phyloP scores from a whole-genome alignment of 2,888 invertebrate species.

The Sinodicranocentrus sp. region DNA sequence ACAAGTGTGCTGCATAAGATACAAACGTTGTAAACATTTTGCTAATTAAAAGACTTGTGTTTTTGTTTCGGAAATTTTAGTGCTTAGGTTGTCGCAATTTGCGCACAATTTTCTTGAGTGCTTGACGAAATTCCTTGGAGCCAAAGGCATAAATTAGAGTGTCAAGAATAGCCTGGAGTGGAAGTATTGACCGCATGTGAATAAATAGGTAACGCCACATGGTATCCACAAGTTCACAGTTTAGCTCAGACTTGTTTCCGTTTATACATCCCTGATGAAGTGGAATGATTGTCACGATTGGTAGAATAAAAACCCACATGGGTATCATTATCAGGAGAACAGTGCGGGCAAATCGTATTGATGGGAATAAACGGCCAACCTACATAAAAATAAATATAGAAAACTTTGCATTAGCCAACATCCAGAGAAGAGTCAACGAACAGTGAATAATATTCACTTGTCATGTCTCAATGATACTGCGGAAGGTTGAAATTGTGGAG shows the following conservation, averaged over 20 bases:
- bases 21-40: neutral
- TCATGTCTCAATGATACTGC: too few species aligned
- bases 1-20: too few species aligned
- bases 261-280: constrained; percentile 72
- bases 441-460: too few species aligned
- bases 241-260: constrained; percentile 70
- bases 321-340: constrained; percentile 77
- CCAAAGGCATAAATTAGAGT: constrained; percentile 76
- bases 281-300: constrained; percentile 76
- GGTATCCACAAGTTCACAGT: constrained; percentile 74
- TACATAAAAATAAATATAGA: too few species aligned
- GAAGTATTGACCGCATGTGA: constrained; percentile 76
- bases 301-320: constrained; percentile 77
- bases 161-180: constrained; percentile 76
- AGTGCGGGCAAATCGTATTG: constrained; percentile 76
- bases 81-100: constrained; percentile 52
- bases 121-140: constrained; percentile 76
- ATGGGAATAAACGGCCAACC: constrained; percentile 76
- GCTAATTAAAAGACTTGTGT: neutral
- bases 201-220: constrained; percentile 75
- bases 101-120: constrained; percentile 66
- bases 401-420: too few species aligned
- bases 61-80: neutral
- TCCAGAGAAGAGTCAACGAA: too few species aligned
- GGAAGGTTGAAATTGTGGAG: too few species aligned